Conservation (phyloP, 2,113 vertebrate genomes). For the Pyrgilauda ruficollis region DNA sequence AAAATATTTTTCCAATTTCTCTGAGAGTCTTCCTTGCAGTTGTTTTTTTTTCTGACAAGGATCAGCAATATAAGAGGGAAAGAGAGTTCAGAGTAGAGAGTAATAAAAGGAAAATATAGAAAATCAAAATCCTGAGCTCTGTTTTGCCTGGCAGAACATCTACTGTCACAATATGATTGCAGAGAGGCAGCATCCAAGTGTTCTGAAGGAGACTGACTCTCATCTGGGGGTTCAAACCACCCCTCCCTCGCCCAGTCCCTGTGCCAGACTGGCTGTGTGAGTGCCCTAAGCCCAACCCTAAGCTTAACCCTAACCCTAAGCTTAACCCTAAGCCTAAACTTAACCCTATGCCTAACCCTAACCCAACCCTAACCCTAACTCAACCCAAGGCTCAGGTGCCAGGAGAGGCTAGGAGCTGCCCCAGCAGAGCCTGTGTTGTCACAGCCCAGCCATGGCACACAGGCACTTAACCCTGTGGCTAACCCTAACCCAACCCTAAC, state of each 20-base stretch:
- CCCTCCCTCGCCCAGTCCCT: neutral
- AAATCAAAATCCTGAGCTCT: neutral
- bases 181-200: neutral
- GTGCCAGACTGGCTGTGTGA: accelerated
- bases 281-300: too few species aligned
- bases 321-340: neutral
- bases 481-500: too few species aligned
- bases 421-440: accelerated
- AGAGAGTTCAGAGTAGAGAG: neutral
- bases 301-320: neutral
- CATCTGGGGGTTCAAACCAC: accelerated
- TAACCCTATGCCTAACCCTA: neutral
- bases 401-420: neutral
- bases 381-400: accelerated
- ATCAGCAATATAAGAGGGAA: neutral
- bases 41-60: neutral
- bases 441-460: accelerated
- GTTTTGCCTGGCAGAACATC: neutral
- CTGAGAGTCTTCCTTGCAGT: neutral
- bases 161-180: neutral
- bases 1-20: neutral
- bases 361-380: neutral
- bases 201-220: neutral
- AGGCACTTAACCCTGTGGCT: too few species aligned
- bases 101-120: neutral